phyloP scores from a whole-genome alignment of 2,113 vertebrate species.

The Corythoichthys intestinalis region DNA sequence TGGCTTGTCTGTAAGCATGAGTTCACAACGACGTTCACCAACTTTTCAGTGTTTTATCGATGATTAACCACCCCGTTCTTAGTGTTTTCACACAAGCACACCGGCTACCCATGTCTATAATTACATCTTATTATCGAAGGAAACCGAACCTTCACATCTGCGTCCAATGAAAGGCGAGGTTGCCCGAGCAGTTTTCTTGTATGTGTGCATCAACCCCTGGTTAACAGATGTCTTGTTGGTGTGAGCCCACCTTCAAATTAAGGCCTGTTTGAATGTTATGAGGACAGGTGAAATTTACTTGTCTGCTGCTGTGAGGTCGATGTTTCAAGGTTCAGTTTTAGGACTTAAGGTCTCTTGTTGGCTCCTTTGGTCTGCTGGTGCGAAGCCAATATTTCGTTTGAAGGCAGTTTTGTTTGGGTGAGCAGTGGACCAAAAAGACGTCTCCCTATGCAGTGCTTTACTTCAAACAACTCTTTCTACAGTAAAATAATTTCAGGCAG shows the following conservation, averaged over 20 bases:
- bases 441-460: background rate
- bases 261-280: constrained; percentile 50
- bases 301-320: constrained; percentile 35
- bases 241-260: constrained; percentile 61
- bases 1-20: constrained; percentile 45
- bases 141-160: constrained; percentile 71
- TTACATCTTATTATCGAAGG: constrained; percentile 69
- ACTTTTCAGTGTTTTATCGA: constrained; percentile 20
- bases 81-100: constrained; percentile 55
- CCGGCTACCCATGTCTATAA: constrained; percentile 56
- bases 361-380: background rate
- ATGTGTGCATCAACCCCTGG: constrained; percentile 55
- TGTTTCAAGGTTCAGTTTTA: constrained; percentile 44
- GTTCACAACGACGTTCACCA: constrained; percentile 30
- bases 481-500: background rate
- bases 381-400: background rate
- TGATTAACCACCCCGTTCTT: constrained; percentile 39
- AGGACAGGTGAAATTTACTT: constrained; percentile 59
- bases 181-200: constrained; percentile 53
- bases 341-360: background rate
- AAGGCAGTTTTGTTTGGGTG: background rate
- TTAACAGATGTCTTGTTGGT: constrained; percentile 67
- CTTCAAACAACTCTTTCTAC: background rate
- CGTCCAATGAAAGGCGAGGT: constrained; percentile 70
- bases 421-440: background rate